Evolutionary conservation across 2,113 vertebrate genomes (phyloP), one percentile per base, ranked within the genome.

Genomic region (Oxyura jamaicensis): DNA sequence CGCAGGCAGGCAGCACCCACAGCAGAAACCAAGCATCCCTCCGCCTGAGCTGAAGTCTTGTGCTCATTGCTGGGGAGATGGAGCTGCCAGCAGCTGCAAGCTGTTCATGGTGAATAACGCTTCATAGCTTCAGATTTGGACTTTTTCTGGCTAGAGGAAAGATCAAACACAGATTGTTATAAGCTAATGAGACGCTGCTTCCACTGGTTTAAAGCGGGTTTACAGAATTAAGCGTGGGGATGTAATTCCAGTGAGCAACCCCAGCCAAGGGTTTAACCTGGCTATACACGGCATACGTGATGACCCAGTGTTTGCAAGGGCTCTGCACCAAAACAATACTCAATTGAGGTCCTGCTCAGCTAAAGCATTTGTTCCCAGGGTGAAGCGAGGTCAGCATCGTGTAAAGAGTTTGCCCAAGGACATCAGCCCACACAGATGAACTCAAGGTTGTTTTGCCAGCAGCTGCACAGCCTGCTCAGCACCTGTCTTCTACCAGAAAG

Each of bases 291-390:
- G 94, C 52, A 94, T 96, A 91, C 91, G 82, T 96, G 96, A 95
- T 93, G 66, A 22, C 81, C 86, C 35, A 5, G 66, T 1, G 0
- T 39, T 59, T 5, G 15, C 44, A 22, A 76, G 73, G 82, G 66
- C 91, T 88, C 92, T 39, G 86, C 72, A 72, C 65, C 91, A 15
- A 71, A 78, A 97, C 96, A 97, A 97, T 96, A 44, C 77, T 10
- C 36, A 4, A 96, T 93, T 95, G 96, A 96, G 48, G 92, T 35
- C 77, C 66, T 3, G 62, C 89, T 91, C 71, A 19, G 79, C 36
- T 31, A 10, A 53, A 7, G 71, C 31, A 11, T 7, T 42, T 2
- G 44, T 59, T 73, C 18, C 8, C 0, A 0, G 94, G 95, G 94
- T 95, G 88, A 97, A 59, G 60, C 44, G 35, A 96, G 93, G 96